Base-by-base conservation (phyloP, 1,140 invertebrate genomes). In the Acromyrmex echinatior region DNA sequence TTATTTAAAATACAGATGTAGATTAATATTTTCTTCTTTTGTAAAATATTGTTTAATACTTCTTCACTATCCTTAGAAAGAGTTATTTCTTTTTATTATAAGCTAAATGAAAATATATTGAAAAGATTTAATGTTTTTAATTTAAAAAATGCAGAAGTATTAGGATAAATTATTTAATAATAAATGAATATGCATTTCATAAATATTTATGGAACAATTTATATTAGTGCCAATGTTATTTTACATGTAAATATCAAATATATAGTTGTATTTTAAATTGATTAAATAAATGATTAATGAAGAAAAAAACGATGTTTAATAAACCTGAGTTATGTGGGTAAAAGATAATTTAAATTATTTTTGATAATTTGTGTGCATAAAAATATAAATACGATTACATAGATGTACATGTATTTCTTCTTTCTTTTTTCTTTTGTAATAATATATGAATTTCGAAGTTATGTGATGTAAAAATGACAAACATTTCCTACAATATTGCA, bases 201-300 rank as follows among this genome's bases (percentile, higher is more conserved):
- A 28, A 66, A 80, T 0, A 58, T 56, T 56, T 68, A 14, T 58
- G n/a, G 6, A 81, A 70, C n/a, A 70, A 70, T 25, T 80, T 81
- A 10, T 9, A 25, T 3, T 25, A 58, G 21, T 70, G 78, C n/a
- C 66, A 81, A 81, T 81, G 3, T 81, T 81, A 81, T 28, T 81
- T 39, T 71, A 71, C 5, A 71, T 81, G 25, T 79, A 49, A 79
- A 78, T 77, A 45, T 39, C 49, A 81, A 81, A 1, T 45, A 45
- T 70, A 35, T 80, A 56, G 21, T 5, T 14, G 53, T 80, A 28
- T 81, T 58, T 56, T 35, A 35, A 35, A 35, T 39, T 68, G 51
- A 56, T 80, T 81, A 81, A 81, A 71, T 71, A 81, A 58, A 71
- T 49, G 18, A 60, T 45, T 81, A 60, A 81, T 25, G 25, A 31